Base-by-base conservation (phyloP, 2,113 vertebrate species). In the Syrrhaptes paradoxus region DNA sequence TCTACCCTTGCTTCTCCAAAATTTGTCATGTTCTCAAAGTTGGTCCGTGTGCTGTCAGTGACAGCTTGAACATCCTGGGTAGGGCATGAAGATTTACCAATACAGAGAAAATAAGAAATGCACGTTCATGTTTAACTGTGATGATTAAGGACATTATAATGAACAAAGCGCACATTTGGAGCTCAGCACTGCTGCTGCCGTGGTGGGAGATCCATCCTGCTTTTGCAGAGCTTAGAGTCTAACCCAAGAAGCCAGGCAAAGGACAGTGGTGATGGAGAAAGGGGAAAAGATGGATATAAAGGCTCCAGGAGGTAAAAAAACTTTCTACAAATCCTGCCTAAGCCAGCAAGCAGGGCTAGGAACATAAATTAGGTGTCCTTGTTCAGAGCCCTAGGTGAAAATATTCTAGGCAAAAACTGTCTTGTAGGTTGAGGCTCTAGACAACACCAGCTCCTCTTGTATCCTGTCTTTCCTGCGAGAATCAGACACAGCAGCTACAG, bases 161-260 rank as follows among this genome's bases (percentile, higher is more conserved):
- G 48, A 28, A 28, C 16, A 84, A 63, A 46, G 34, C 25, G 29
- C 19, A 4, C 0, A 2, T 18, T 10, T 66, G 62, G 58, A 93
- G 46, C 70, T 59, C n/a, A 36, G 0, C 15, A 10, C 34, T 15
- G 49, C 36, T 62, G 13, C 61, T 25, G 8, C 32, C 0, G 0
- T 71, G 22, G 29, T 67, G 32, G 22, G 61, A 72, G 16, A 72
- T 38, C 52, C 24, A 11, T 66, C 66, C 43, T 67, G 57, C 31
- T 72, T 74, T 74, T 85, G 52, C 66, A 85, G 54, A 63, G 32
- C 65, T 82, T 45, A 18, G 17, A 36, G 13, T 51, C 46, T 38
- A 58, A 43, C 25, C 57, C 29, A 6, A 38, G 45, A 54, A 78
- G 28, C 11, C 46, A 67, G 51, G 26, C 15, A 46, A 71, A 59